These are phyloP conservation scores for Folsomia manolachei DNA, from an alignment of 2,888 invertebrate species.

Conservation along the genomic window DNA sequence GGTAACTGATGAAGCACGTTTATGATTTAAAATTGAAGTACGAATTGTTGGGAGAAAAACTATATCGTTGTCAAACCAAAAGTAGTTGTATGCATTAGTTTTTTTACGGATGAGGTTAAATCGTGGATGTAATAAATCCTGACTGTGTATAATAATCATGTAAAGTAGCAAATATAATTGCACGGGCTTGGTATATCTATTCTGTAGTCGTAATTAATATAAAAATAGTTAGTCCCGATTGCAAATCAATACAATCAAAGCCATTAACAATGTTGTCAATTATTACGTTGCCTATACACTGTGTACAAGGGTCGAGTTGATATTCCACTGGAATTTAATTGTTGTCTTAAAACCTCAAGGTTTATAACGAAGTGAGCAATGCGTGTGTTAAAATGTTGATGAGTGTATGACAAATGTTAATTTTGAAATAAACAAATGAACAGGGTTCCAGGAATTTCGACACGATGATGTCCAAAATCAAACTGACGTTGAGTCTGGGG, in stretches of 20 bases:
- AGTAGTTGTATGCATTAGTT: no score
- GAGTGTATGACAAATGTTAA: neutral
- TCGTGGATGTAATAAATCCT: no score
- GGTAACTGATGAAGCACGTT: no score
- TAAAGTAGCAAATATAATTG: no score
- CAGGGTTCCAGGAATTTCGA: neutral
- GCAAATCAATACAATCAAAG: neutral
- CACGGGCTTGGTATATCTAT: neutral
- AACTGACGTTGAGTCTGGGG: neutral
- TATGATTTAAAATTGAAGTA: no score
- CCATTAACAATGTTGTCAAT: neutral
- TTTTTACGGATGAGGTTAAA: no score
- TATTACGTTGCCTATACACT: neutral
- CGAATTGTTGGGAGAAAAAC: no score
- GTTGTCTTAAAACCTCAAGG: neutral
- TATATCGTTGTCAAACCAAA: no score
- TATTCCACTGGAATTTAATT: no score
- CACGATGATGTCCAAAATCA: neutral
- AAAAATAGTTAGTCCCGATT: neutral
- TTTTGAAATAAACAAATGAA: neutral
- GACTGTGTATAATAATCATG: no score
- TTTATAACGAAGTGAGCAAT: neutral
- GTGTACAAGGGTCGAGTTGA: neutral
- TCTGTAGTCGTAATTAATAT: no score
- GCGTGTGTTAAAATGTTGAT: no score